These are phyloP conservation scores for Erebia ligea DNA, from an alignment of 2,888 invertebrate species.

Conservation along the genomic window DNA sequence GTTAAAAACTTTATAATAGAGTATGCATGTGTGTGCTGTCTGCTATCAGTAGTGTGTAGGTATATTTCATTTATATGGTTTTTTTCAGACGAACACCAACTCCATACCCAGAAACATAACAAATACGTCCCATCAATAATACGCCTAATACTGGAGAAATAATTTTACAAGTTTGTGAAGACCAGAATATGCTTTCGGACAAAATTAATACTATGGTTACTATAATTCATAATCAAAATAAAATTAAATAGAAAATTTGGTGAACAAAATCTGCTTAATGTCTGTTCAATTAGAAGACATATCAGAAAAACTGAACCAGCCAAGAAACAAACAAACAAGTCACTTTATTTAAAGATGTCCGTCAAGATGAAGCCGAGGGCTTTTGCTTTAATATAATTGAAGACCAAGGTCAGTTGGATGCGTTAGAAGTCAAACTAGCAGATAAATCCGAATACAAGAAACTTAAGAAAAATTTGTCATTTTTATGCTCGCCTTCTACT, in stretches of 20 bases:
- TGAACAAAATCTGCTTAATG: not conserved
- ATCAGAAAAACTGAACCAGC: constrained; percentile 2
- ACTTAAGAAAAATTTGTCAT: not conserved
- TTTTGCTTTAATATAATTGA: not conserved
- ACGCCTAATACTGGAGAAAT: too few species aligned
- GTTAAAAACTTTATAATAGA: not conserved
- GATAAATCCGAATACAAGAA: constrained; percentile 4
- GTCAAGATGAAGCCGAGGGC: not conserved
- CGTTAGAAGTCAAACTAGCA: constrained; percentile 4
- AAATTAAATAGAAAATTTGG: constrained; percentile 1
- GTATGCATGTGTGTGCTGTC: not conserved
- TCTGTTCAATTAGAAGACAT: not conserved
- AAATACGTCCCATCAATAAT: not conserved
- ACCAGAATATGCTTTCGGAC: not conserved
- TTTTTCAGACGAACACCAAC: constrained; percentile 1
- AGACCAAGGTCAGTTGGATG: constrained; percentile 4
- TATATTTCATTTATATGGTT: not conserved
- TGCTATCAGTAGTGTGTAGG: not conserved
- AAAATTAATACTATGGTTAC: not conserved
- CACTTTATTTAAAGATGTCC: constrained; percentile 1
- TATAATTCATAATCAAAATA: not conserved
- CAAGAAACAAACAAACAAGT: constrained; percentile 4
- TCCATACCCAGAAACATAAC: constrained; percentile 1
- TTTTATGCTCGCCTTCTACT: not conserved
- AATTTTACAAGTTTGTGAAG: not conserved